Evolutionary conservation across 2,888 invertebrate genomes (phyloP).

Genomic region (Pandemis heparana): DNA sequence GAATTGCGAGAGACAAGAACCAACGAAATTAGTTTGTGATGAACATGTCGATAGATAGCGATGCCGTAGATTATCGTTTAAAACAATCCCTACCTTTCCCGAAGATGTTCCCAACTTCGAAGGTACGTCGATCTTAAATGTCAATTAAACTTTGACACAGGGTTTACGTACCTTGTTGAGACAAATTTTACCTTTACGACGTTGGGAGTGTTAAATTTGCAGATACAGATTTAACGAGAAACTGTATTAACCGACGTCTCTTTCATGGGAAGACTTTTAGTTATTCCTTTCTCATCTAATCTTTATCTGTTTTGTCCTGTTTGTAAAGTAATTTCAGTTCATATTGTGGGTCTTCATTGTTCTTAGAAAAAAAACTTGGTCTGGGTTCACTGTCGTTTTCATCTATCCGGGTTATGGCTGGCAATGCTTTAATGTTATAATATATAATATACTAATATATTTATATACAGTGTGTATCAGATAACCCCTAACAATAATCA

Average conservation of each 20-base stretch:
- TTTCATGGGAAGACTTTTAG: background rate
- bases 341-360: background rate
- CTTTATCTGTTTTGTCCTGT: background rate
- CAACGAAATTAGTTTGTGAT: slow-evolving; percentile 36
- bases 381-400: background rate
- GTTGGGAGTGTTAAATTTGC: slow-evolving; percentile 23
- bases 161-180: slow-evolving; percentile 22
- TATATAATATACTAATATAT: no score
- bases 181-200: slow-evolving; percentile 33
- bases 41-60: slow-evolving; percentile 18
- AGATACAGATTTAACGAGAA: slow-evolving; percentile 4
- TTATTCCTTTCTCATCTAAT: background rate
- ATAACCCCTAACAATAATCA: no score
- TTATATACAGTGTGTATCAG: no score
- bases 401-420: background rate
- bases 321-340: background rate
- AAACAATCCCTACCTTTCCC: slow-evolving; percentile 36
- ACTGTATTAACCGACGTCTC: slow-evolving; percentile 2
- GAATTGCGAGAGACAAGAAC: slow-evolving; percentile 18
- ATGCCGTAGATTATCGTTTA: slow-evolving; percentile 31
- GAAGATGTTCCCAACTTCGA: slow-evolving; percentile 30
- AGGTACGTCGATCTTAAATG: slow-evolving; percentile 44
- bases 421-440: no score
- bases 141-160: slow-evolving; percentile 50
- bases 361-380: background rate